Conservation (phyloP, 2,888 invertebrate genomes). For the Eupeodes luniger region DNA sequence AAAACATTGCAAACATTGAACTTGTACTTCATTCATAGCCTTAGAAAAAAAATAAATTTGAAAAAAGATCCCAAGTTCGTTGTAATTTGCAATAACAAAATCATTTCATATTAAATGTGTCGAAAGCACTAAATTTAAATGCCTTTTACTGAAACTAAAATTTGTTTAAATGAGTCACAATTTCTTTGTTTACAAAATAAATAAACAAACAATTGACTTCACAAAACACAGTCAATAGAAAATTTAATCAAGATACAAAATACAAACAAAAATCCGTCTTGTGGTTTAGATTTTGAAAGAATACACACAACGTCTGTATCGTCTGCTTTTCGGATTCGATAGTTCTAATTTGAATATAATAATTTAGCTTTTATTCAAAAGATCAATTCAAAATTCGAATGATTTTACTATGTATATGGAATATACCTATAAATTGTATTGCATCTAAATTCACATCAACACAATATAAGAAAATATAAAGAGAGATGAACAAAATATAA, state of each 20-base stretch:
- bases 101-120: no score
- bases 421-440: background rate
- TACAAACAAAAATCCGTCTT: background rate
- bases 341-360: background rate
- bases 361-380: background rate
- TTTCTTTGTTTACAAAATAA: background rate
- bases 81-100: no score
- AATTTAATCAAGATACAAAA: background rate
- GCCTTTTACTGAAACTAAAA: background rate
- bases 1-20: no score
- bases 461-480: background rate
- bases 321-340: background rate
- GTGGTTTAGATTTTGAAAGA: background rate
- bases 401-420: no score
- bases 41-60: no score
- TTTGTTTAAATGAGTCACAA: background rate
- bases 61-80: no score
- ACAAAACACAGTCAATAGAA: background rate
- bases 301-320: background rate
- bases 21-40: no score
- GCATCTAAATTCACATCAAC: background rate
- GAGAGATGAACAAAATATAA: conserved; percentile 10
- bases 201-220: background rate
- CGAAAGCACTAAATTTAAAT: background rate
- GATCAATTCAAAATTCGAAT: background rate